phyloP scores from a whole-genome alignment of 2,113 vertebrate species.

The Mobula birostris region DNA sequence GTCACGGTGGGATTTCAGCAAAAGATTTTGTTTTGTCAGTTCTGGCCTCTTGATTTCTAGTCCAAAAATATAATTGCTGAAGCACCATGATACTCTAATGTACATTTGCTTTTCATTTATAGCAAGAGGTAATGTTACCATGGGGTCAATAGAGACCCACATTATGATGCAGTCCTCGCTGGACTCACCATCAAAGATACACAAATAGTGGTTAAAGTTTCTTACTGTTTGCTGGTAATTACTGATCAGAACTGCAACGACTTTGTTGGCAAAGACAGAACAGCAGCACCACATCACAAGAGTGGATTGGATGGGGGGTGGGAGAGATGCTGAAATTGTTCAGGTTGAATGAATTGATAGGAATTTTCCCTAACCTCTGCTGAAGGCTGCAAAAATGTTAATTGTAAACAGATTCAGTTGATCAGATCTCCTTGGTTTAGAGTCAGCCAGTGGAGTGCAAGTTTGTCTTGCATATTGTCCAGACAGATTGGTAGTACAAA shows the following conservation, averaged over 20 bases:
- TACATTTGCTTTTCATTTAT: neutral
- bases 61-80: too few relatives aligned
- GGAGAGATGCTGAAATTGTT: neutral
- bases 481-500: constrained; percentile 16
- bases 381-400: constrained; percentile 18
- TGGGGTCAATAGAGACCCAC: neutral
- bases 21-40: too few relatives aligned
- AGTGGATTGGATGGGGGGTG: neutral
- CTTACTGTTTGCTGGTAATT: neutral
- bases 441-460: neutral
- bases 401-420: constrained; percentile 26
- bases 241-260: neutral
- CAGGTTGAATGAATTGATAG: neutral
- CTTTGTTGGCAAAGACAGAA: neutral
- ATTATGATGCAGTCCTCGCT: neutral
- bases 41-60: too few relatives aligned
- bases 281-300: neutral
- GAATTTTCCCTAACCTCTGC: constrained; percentile 2
- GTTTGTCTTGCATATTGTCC: neutral
- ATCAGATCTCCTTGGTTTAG: neutral
- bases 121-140: neutral
- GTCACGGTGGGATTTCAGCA: too few relatives aligned
- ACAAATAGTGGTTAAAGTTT: neutral
- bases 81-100: too few relatives aligned
- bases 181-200: neutral